These are phyloP conservation scores for Leptinotarsa juncta DNA, from an alignment of 2,888 invertebrate species.

Conservation along the genomic window DNA sequence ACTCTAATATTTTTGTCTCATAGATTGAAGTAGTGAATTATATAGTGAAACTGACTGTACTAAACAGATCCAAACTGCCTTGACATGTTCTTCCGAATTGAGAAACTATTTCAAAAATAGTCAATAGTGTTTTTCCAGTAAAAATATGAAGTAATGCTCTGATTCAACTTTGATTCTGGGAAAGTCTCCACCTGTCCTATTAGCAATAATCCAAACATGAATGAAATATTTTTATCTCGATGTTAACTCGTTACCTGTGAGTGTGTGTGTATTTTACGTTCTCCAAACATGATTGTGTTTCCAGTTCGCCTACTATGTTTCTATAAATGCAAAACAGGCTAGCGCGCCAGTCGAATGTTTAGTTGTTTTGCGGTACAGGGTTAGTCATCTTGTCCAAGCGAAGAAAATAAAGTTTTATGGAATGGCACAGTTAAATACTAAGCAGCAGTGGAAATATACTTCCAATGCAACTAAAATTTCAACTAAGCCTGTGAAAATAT, in stretches of 20 bases:
- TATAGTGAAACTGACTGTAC: no score
- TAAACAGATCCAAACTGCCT: no score
- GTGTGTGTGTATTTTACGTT: slow-evolving; percentile 38
- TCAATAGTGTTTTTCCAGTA: not conserved
- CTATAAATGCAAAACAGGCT: slow-evolving; percentile 49
- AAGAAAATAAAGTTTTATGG: slow-evolving; percentile 4
- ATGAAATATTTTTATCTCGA: slow-evolving; percentile 40
- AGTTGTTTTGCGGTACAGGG: slow-evolving; percentile 40
- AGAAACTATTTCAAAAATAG: no score
- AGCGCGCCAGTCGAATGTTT: slow-evolving; percentile 31
- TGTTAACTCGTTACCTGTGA: slow-evolving; percentile 27
- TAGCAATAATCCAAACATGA: slow-evolving; percentile 31
- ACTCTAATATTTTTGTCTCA: no score
- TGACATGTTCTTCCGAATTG: no score
- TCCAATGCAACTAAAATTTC: no score
- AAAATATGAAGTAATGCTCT: slow-evolving; percentile 15
- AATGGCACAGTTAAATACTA: not conserved
- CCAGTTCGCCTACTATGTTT: slow-evolving; percentile 54
- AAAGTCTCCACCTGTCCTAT: slow-evolving; percentile 38
- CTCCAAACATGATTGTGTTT: slow-evolving; percentile 47
- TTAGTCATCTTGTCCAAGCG: slow-evolving; percentile 35
- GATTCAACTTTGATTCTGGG: slow-evolving; percentile 29
- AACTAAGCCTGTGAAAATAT: no score
- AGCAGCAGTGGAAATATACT: not conserved
- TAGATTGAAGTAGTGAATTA: no score